These are phyloP conservation scores for Paedocypris sp. DNA, from an alignment of 2,113 vertebrate species.

Conservation along the genomic window DNA sequence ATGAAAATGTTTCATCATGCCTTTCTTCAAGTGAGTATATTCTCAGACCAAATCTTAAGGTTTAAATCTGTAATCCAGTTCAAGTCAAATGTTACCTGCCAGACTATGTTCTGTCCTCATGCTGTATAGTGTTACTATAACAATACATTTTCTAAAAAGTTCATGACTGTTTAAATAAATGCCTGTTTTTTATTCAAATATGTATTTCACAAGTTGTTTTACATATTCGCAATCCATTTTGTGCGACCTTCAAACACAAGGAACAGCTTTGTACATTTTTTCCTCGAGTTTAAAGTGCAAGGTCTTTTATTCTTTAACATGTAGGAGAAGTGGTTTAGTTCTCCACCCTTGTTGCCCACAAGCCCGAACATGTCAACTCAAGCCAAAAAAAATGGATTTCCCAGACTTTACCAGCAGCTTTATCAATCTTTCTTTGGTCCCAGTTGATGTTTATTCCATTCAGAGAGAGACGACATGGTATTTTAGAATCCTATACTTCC, in stretches of 20 bases:
- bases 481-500: conserved; percentile 28
- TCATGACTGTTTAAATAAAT: no score
- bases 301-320: conserved; percentile 65
- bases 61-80: conserved; percentile 19
- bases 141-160: no score
- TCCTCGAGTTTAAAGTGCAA: conserved; percentile 45
- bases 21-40: conserved; percentile 31
- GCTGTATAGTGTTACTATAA: no score
- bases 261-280: conserved; percentile 45
- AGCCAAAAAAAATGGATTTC: conserved; percentile 53
- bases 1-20: conserved; percentile 30
- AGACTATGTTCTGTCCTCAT: neutral
- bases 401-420: conserved; percentile 55
- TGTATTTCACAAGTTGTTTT: no score
- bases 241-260: conserved; percentile 51
- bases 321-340: conserved; percentile 56
- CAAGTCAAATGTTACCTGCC: neutral
- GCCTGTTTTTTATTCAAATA: no score
- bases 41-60: conserved; percentile 20
- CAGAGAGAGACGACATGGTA: conserved; percentile 45
- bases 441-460: conserved; percentile 47
- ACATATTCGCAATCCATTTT: no score
- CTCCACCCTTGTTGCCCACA: conserved; percentile 50
- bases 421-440: conserved; percentile 49
- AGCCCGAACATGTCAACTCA: conserved; percentile 44